Percentiles rank a stretch among this genome's conserved stretches.
Conservation (phyloP, 1,140 invertebrate species). For the Drosophila santomea region DNA sequence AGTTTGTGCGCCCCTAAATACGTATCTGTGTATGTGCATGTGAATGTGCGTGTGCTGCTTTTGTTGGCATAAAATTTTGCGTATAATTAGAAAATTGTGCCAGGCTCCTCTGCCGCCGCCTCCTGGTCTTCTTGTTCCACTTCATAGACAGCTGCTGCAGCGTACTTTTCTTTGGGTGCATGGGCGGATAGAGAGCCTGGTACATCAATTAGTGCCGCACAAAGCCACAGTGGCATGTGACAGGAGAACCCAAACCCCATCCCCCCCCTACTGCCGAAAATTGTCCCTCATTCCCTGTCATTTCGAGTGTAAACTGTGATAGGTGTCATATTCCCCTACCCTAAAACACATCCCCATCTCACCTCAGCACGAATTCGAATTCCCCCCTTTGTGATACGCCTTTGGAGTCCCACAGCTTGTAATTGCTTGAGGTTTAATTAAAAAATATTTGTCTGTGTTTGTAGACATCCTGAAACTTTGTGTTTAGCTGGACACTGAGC, state of each 20-base stretch:
- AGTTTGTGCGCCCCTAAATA: not conserved
- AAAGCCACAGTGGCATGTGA: slow-evolving; percentile 68
- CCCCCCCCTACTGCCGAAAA: slow-evolving; percentile 36
- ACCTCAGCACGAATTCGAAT: slow-evolving; percentile 16
- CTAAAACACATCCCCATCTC: slow-evolving; percentile 19
- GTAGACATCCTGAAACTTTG: slow-evolving; percentile 1
- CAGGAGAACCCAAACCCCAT: slow-evolving; percentile 7
- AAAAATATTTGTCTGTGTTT: slow-evolving; percentile 70
- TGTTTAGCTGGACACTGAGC: not conserved
- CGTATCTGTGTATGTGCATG: not conserved
- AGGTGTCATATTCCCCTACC: slow-evolving; percentile 54
- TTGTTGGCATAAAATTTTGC: slow-evolving; percentile 82
- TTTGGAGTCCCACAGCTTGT: slow-evolving; percentile 63
- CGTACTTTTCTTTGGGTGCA: slow-evolving; percentile 32
- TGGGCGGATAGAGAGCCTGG: slow-evolving; percentile 46
- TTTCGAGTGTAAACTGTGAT: slow-evolving; percentile 72
- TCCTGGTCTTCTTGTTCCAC: slow-evolving; percentile 27
- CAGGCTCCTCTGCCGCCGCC: slow-evolving; percentile 54
- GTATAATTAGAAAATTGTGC: slow-evolving; percentile 83
- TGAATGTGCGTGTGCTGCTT: slow-evolving; percentile 46
- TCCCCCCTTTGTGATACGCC: slow-evolving; percentile 51
- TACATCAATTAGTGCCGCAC: slow-evolving; percentile 80
- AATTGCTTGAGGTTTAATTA: slow-evolving; percentile 82
- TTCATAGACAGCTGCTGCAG: slow-evolving; percentile 60
- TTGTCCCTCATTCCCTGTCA: slow-evolving; percentile 65